Base-by-base conservation (phyloP, 2,888 invertebrate species). In the Liodrosophila aerea region DNA sequence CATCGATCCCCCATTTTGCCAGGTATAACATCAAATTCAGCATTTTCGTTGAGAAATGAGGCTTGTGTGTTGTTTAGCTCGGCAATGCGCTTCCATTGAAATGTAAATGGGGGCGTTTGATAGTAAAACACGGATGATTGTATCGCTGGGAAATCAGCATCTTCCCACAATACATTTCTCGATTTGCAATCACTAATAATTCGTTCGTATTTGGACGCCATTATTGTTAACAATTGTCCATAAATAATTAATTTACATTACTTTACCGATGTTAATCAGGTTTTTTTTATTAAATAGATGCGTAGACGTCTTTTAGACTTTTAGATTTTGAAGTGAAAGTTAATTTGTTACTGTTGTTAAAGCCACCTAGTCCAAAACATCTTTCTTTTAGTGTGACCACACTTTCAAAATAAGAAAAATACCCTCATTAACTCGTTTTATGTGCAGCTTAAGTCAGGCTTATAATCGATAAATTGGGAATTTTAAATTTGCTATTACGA, bases 1-100 rank as follows among this genome's bases (percentile, higher is more conserved):
- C 97, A 97, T 78, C 94, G 93, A 90, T 97, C 97, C 51, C 97
- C 97, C 92, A 97, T 93, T 92, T 96, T 96, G 7, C 97, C 97
- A 0, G 96, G 94, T 33, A 93, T 71, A 44, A 97, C 94, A 88
- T 97, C 97, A 87, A 97, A 96, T 50, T 94, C 94, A 36, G 94
- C 92, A 34, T 84, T 87, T 61, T 90, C 90, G 64, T 88, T 89
- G 43, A 90, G 87, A 58, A 90, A 90, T 7, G 93, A 93, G 37
- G 94, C 94, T 18, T 82, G 83, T 7, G 77, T 56, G 37, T 65
- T 69, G 18, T 69, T 76, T 3, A 87, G 65, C 51, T 94, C 93
- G 0, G 96, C 95, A 72, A 95, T 93, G 80, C 97, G 92, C 87
- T 95, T 97, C 97, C 97, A 97, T 62, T 94, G 94, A 87, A 97